phyloP scores from a whole-genome alignment of 2,888 invertebrate species.

The Stegophylla sp. region DNA sequence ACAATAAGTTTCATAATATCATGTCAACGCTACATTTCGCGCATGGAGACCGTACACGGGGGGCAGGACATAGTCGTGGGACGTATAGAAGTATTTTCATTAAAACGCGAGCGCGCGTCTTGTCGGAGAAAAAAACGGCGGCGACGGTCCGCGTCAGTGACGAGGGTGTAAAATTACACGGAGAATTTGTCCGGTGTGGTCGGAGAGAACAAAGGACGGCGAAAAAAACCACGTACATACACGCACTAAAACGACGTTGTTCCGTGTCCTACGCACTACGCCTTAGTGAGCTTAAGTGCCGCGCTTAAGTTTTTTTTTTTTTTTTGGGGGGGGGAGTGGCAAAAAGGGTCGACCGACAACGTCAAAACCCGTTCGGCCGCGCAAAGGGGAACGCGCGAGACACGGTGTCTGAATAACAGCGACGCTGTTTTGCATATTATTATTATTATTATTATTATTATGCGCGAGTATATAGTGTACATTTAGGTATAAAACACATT shows the following conservation, averaged over 20 bases:
- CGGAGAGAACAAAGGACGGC: background rate
- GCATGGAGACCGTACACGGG: no score
- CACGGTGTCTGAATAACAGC: conserved; percentile 41
- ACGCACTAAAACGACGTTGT: background rate
- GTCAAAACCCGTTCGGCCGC: conserved; percentile 15
- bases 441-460: conserved; percentile 1
- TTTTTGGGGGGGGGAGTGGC: no score
- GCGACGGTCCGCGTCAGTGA: background rate
- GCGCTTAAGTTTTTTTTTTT: no score
- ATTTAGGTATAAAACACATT: no score
- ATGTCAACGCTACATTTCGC: no score
- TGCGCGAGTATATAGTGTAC: no score
- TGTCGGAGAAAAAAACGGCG: conserved; percentile 15
- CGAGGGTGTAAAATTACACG: conserved; percentile 31
- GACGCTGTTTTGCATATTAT: conserved; percentile 45
- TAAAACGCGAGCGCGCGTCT: conserved; percentile 19
- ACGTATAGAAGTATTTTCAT: conserved; percentile 27
- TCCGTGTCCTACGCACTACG: background rate
- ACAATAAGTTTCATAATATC: no score
- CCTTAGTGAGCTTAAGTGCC: background rate
- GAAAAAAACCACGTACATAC: background rate
- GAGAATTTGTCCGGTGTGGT: background rate
- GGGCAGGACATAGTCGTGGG: background rate
- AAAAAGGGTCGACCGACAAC: conserved; percentile 34
- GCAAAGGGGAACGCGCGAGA: conserved; percentile 12